phyloP scores from a whole-genome alignment of 2,888 invertebrate genomes.

The Andrena bucephala region DNA sequence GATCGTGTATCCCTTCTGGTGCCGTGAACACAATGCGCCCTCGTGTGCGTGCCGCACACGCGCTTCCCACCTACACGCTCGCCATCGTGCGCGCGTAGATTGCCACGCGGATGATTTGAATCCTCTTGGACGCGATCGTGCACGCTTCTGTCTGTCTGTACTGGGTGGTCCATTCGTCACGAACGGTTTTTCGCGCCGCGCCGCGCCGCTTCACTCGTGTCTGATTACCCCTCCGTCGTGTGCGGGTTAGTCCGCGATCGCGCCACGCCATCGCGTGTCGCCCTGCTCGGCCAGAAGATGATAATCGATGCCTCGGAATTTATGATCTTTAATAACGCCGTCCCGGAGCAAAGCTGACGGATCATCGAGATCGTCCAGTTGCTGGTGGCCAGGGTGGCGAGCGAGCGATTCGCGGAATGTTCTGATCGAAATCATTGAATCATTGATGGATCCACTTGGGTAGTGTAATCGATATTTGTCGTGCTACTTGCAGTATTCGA shows the following conservation, averaged over 20 bases:
- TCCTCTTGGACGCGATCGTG: slow-evolving; percentile 35
- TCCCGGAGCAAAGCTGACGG: not conserved
- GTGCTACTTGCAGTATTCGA: too few relatives aligned
- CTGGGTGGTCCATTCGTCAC: slow-evolving; percentile 41
- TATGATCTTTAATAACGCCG: slow-evolving; percentile 38
- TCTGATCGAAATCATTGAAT: not conserved
- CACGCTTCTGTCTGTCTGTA: slow-evolving; percentile 23
- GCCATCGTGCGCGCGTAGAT: slow-evolving; percentile 41
- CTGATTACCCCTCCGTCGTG: not conserved
- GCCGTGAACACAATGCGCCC: slow-evolving; percentile 61
- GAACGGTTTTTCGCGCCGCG: not conserved
- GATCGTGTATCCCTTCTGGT: slow-evolving; percentile 37
- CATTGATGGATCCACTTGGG: not conserved
- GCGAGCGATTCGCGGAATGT: not conserved
- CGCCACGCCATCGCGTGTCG: slow-evolving; percentile 17
- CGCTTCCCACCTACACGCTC: not conserved
- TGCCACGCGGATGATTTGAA: slow-evolving; percentile 46
- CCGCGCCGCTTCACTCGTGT: slow-evolving; percentile 2
- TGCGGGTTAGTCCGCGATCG: not conserved
- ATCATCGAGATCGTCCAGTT: slow-evolving; percentile 25
- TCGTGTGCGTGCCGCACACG: not conserved
- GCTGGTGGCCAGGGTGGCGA: not conserved
- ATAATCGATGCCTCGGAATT: slow-evolving; percentile 32
- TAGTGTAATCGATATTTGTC: too few relatives aligned
- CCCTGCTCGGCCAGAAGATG: not conserved